A percentile compares a stretch with the other conserved stretches of the same genome.
Evolutionary conservation across 2,113 vertebrate genomes (phyloP).

Genomic region (Arvicanthis niloticus): DNA sequence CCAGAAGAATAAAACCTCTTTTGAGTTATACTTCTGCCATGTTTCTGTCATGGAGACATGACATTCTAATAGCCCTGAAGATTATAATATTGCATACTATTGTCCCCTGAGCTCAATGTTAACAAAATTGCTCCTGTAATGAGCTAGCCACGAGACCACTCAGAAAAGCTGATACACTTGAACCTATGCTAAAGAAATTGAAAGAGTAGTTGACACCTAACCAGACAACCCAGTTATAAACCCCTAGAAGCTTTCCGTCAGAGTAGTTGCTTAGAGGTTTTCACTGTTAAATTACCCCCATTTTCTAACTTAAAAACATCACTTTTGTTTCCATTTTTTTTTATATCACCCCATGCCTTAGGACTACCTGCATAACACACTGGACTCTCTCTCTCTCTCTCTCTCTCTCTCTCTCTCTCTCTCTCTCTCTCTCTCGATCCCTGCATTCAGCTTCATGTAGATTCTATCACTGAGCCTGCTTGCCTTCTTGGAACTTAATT

Average conservation of each 20-base stretch:
- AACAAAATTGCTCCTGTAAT: not conserved
- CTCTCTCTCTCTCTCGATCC: not conserved
- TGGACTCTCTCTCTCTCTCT: not conserved
- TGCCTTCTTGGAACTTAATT: not conserved
- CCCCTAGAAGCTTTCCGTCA: not conserved
- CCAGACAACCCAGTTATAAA: not conserved
- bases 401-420: no score
- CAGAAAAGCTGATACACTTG: not conserved
- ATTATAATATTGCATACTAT: not conserved
- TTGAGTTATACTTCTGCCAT: not conserved
- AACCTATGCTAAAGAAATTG: not conserved
- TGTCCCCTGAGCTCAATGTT: not conserved
- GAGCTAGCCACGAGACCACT: no score
- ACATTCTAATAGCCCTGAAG: not conserved
- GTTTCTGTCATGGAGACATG: not conserved
- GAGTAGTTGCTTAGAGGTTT: not conserved
- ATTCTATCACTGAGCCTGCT: not conserved
- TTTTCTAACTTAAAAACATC: not conserved
- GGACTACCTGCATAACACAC: not conserved
- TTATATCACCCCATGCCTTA: not conserved
- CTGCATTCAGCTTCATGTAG: not conserved
- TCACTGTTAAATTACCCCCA: not conserved
- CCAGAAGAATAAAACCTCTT: not conserved
- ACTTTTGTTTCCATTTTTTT: not conserved
- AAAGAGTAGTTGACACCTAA: no score